Percentiles rank a stretch among this genome's conserved stretches.
phyloP scores from a whole-genome alignment of 2,888 invertebrate species.

The Drosophila histrio region DNA sequence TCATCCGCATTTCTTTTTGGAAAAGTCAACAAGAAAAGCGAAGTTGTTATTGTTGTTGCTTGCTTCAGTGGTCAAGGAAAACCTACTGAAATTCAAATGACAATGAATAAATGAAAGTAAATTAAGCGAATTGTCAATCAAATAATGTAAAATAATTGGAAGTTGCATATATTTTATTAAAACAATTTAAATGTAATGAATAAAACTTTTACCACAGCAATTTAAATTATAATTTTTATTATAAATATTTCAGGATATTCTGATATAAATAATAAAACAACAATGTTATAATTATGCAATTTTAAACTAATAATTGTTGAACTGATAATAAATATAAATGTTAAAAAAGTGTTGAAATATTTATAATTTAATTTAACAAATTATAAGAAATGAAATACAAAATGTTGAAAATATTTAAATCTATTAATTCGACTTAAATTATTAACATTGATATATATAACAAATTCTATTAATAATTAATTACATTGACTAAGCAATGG shows the following conservation, averaged over 20 bases:
- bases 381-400: too few species aligned
- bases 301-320: neutral
- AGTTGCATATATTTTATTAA: neutral
- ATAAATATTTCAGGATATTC: neutral
- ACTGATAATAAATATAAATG: neutral
- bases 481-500: too few species aligned
- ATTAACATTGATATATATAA: too few species aligned
- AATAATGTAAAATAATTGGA: conserved; percentile 1
- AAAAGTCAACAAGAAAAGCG: neutral
- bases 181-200: neutral
- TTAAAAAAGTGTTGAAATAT: conserved; percentile 11
- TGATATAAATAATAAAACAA: neutral
- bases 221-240: neutral
- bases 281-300: neutral
- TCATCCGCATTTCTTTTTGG: neutral
- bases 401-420: too few species aligned
- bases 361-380: neutral
- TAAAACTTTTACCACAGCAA: neutral
- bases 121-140: neutral
- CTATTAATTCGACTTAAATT: too few species aligned
- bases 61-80: neutral
- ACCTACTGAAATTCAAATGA: conserved; percentile 15
- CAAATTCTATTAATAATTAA: too few species aligned
- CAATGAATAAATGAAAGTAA: neutral
- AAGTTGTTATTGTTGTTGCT: neutral